Base-by-base conservation (phyloP, 1,140 invertebrate genomes). In the Littorina saxatilis region DNA sequence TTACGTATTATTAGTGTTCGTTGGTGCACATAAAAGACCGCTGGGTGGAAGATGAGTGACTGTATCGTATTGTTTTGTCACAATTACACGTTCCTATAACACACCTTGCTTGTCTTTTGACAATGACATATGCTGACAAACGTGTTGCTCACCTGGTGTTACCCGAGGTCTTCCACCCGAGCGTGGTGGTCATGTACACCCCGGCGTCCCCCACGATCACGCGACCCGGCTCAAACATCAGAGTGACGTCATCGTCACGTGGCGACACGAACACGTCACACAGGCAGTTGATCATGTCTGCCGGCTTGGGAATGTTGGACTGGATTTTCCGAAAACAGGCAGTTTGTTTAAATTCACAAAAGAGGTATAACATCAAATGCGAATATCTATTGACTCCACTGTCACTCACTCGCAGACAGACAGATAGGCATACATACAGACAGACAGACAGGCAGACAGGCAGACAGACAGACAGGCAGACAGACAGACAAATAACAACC, bases 171-270 rank as follows among this genome's bases (percentile, higher is more conserved):
- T 91, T 91, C 11, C 77, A 79, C 37, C 90, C 90, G 13, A 91
- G 43, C 4, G 90, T 85, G 32, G 83, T 80, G 11, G 86, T 86
- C 3, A 90, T 50, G 0, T 93, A 76, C 2, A 92, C 78, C 39
- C 87, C 92, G 1, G 92, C 87, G 84, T 93, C 90, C 17, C 89
- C 93, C 37, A 93, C 85, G 47, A 93, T 70, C 23, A 88, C 88
- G 43, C 92, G 82, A 13, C 93, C 93, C 2, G 93, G 93, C 82
- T 93, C 93, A 0, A 93, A 61, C 37, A 93, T 85, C 9, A 93
- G 80, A 43, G 86, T 87, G 13, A 91, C 52, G 63, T 87, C 85
- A 75, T 85, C 80, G 27, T 83, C 84, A 35, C n/a, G 50, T n/a
- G 86, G 79, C 11, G 74, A 85, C 50, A 47, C 43, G 73, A 75